A percentile compares a stretch with the other conserved stretches of the same genome.
Conservation (phyloP, 2,888 invertebrate genomes). For the Tanytarsus gracilentus region DNA sequence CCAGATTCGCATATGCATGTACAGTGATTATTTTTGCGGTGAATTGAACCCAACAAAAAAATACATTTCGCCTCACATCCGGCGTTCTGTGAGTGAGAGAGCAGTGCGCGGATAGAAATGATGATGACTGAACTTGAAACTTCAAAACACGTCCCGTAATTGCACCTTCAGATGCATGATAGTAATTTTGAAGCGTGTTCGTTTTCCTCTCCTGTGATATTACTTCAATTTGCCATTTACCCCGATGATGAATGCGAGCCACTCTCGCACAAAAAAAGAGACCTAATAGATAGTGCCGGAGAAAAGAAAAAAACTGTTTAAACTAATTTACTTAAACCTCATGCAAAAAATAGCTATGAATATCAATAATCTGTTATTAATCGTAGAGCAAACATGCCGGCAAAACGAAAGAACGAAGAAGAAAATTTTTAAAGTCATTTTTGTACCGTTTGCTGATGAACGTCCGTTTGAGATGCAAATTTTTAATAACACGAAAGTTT, state of each 20-base stretch:
- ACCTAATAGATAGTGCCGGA: no score
- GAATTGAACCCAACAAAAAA: slow-evolving; percentile 17
- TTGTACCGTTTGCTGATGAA: slow-evolving; percentile 4
- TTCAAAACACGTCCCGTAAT: not conserved
- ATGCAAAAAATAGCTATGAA: slow-evolving; percentile 1
- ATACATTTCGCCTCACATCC: slow-evolving; percentile 13
- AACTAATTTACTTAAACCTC: not conserved
- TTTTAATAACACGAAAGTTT: slow-evolving; percentile 6
- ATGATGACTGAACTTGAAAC: not conserved
- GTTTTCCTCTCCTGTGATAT: not conserved
- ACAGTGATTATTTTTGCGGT: slow-evolving; percentile 6
- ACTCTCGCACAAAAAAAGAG: no score
- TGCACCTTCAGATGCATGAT: slow-evolving; percentile 12
- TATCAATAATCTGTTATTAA: slow-evolving; percentile 16
- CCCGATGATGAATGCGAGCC: not conserved
- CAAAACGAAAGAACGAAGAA: not conserved
- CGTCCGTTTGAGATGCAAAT: slow-evolving; percentile 10
- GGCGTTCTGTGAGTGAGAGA: not conserved
- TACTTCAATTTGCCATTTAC: not conserved
- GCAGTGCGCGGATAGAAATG: not conserved
- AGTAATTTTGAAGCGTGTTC: slow-evolving; percentile 6
- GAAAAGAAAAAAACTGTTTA: not conserved
- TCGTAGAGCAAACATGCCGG: not conserved
- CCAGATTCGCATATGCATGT: not conserved
- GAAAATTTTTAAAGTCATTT: slow-evolving; percentile 2